Base-by-base conservation (phyloP, 2,113 vertebrate species). In the Benitochromis conjunctus region DNA sequence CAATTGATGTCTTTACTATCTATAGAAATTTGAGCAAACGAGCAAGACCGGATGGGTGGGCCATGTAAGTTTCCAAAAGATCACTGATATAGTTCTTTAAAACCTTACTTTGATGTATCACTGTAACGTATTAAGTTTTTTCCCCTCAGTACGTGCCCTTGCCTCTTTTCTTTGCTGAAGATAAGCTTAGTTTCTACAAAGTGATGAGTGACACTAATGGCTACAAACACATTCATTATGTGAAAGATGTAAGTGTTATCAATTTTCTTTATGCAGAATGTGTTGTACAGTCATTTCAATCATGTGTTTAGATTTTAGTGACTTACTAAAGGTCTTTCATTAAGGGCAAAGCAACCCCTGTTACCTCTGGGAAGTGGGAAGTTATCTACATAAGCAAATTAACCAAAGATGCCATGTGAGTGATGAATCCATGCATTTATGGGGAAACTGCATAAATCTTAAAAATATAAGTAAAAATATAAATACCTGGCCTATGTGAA, bases 291-390 rank as follows among this genome's bases (percentile, higher is more conserved):
- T 38, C 7, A 77, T 7, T 13, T 78, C 10, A 18, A 66, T 66
- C 19, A 5, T 48, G 19, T 56, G 4, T 82, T 71, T 84, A 19
- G 13, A 79, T 14, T 79, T 56, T 54, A 84, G 18, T 56, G 29
- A 83, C 26, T 88, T 6, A 89, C 21, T 66, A 9, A 29, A 19
- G 18, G 9, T 80, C 5, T 89, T 82, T 83, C 77, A 54, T 96
- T 80, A 92, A 97, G 99, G 98, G 97, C 94, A 95, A 96, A 95
- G 94, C 97, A 92, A 95, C 92, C 92, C 91, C 98, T 91, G 94
- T 99, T 92, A 99, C 98, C 89, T 97, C 97, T 86, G 98, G 98
- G 90, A 96, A 97, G 92, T 99, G 98, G 98, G 98, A 99, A 91
- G 98, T 98, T 92, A 97, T 98, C 94, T 97, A 97, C 94, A 98